Evolutionary conservation across 2,888 invertebrate genomes (phyloP), one percentile per base, ranked within the genome.

Genomic region (Epirrhoe alternata): DNA sequence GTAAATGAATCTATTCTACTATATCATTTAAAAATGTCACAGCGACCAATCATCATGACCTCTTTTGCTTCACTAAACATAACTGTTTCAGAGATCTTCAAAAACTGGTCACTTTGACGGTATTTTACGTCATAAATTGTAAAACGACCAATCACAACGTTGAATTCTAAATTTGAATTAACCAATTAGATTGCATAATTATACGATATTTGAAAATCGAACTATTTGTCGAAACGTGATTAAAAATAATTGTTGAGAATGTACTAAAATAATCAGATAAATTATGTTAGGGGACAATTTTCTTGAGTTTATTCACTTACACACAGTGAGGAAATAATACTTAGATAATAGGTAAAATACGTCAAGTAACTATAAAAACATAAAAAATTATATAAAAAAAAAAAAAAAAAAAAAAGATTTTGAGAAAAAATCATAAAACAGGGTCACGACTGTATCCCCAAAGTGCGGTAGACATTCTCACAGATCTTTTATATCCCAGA

Each of bases 101-200:
- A 14, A 54, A 38, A 24, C 49, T 55, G 50, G 61, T 6, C 14
- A 7, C 30, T 30, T 16, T 17, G 17, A 31, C 31, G 12, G 33
- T n/a, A 45, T 38, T 5, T 42, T 24, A 50, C 35, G 33, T 49
- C 10, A 61, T 33, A 30, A 55, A 51, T 62, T 56, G 30, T 52
- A 30, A 50, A 61, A 35, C 33, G n/a, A 14, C 85, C 85, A 86
- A 85, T 86, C 78, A 80, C 72, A 60, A 56, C 70, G 68, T n/a
- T 61, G 76, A 78, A 82, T 85, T 84, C 81, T 75, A 80, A 85
- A 86, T 85, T 84, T 72, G 72, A 86, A 86, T 76, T 68, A 73
- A 71, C 85, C 84, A 85, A 85, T 86, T 83, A 80, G 74, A 80
- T 74, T 75, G 68, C 70, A 75, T 83, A 82, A 85, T 83, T 81